Evolutionary conservation across 2,888 invertebrate species (phyloP).

Genomic region (Drosophila quasianomalipes): DNA sequence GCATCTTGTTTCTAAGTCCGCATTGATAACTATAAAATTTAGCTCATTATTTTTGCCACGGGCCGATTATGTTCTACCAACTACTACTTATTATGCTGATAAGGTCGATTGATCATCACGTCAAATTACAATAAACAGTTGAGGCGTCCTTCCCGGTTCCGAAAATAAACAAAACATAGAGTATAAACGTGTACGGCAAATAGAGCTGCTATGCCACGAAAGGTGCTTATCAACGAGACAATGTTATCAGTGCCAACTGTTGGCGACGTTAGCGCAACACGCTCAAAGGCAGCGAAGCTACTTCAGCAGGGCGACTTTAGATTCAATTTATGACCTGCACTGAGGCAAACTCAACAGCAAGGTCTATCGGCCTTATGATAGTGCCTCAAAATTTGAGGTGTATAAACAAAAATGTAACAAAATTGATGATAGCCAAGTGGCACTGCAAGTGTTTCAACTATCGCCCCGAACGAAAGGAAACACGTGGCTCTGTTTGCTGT

Average conservation of each 20-base stretch:
- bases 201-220: conserved; percentile 6
- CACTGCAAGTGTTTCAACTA: conserved; percentile 17
- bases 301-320: conserved; percentile 34
- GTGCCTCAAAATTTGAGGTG: conserved; percentile 1
- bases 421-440: conserved; percentile 1
- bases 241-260: conserved; percentile 61
- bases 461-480: conserved; percentile 8
- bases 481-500: conserved; percentile 4
- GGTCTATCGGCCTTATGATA: conserved; percentile 21
- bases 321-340: conserved; percentile 35
- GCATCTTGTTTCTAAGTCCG: conserved; percentile 49
- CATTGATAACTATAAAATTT: conserved; percentile 52
- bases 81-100: conserved; percentile 36
- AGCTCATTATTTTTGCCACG: conserved; percentile 49
- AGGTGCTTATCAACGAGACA: conserved; percentile 45
- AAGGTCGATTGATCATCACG: conserved; percentile 54
- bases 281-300: conserved; percentile 38
- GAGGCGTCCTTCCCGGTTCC: conserved; percentile 11
- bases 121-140: conserved; percentile 23
- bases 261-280: conserved; percentile 60
- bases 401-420: neutral
- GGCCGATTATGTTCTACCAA: neutral
- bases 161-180: neutral
- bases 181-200: neutral
- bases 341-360: conserved; percentile 17